Conservation (phyloP, 2,797 vertebrate genomes). For the Petrocephalus schoutedeni region DNA sequence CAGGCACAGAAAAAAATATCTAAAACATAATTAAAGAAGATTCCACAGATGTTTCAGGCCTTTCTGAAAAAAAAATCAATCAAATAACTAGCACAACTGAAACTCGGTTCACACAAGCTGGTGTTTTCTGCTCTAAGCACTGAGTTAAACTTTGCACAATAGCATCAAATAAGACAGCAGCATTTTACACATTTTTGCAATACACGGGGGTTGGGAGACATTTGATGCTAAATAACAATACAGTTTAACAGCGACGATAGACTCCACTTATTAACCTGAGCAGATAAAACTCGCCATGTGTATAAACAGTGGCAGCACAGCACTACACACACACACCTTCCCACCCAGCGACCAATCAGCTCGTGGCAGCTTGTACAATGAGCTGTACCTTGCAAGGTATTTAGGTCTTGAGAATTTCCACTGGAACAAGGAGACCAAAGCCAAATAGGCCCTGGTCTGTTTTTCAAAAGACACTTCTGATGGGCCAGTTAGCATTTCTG, state of each 20-base stretch:
- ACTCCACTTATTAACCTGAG: background rate
- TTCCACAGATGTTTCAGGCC: background rate
- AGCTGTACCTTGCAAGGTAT: background rate
- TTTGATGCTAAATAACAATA: background rate
- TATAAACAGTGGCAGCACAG: background rate
- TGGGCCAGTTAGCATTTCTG: background rate
- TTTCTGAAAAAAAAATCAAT: background rate
- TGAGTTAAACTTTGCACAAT: background rate
- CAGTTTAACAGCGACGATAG: background rate
- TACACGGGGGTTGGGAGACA: background rate
- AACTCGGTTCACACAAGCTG: background rate
- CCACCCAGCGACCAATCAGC: background rate
- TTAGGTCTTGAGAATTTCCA: background rate
- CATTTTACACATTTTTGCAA: background rate
- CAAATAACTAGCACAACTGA: background rate
- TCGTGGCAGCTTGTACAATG: background rate
- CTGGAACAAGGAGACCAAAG: background rate
- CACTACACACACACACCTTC: background rate
- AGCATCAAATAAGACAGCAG: too few relatives aligned
- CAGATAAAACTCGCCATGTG: background rate
- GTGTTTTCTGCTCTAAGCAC: background rate
- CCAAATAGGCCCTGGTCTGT: background rate
- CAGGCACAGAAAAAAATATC: background rate
- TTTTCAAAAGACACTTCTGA: background rate
- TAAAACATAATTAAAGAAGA: background rate